Evolutionary conservation across 2,797 vertebrate species (phyloP).

Genomic region (Ataeniobius toweri): DNA sequence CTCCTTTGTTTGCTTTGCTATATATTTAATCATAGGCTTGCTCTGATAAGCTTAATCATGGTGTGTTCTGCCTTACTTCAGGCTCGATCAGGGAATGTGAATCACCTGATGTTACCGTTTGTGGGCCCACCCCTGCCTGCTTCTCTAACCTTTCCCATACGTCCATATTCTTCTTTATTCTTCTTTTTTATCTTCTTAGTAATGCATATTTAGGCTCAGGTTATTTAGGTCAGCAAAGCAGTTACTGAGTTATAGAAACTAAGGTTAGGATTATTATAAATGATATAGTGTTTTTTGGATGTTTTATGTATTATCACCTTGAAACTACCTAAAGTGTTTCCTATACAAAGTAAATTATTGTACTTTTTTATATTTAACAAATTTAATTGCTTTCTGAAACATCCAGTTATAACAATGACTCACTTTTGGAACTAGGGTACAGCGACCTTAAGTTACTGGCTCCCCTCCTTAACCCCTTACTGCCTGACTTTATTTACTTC

Average conservation of each 20-base stretch:
- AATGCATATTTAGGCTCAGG: not conserved
- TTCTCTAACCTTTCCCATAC: not conserved
- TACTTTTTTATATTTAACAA: not conserved
- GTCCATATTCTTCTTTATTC: not conserved
- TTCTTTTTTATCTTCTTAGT: constrained; percentile 15
- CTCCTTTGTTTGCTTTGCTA: constrained; percentile 53
- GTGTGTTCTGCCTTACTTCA: constrained; percentile 54
- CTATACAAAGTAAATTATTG: not conserved
- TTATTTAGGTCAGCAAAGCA: constrained; percentile 5
- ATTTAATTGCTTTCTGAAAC: constrained; percentile 17
- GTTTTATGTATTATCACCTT: not conserved
- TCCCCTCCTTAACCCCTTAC: not conserved
- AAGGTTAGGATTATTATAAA: not conserved
- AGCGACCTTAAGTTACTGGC: not conserved
- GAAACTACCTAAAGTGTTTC: not conserved
- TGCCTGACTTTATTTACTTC: not conserved
- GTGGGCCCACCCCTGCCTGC: constrained; percentile 1
- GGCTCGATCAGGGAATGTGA: constrained; percentile 45
- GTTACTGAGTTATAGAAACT: not conserved
- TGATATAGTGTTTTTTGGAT: not conserved
- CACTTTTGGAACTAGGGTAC: constrained; percentile 16
- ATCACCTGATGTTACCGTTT: constrained; percentile 55
- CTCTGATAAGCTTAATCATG: constrained; percentile 53
- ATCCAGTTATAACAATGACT: constrained; percentile 5
- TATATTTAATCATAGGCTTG: constrained; percentile 55